Conservation (phyloP, 2,888 invertebrate species). For the Nowickia ferox region DNA sequence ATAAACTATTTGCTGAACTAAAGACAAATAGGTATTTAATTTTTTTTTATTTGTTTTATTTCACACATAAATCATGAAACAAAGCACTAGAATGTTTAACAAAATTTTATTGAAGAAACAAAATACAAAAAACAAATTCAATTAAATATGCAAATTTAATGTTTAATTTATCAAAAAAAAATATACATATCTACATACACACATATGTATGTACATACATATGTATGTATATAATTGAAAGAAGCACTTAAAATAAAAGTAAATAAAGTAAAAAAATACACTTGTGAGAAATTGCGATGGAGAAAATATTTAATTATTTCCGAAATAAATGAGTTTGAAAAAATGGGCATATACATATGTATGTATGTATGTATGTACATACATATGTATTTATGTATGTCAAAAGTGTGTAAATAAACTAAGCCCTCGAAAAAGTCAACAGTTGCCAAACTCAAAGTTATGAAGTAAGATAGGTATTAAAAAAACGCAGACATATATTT, state of each 20-base stretch:
- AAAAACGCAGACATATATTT: too few relatives aligned
- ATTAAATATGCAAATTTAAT: constrained; percentile 57
- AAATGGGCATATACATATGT: not conserved
- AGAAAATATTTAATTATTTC: not conserved
- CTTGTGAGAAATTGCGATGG: not conserved
- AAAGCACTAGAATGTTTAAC: not conserved
- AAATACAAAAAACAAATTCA: constrained; percentile 1
- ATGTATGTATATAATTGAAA: not conserved
- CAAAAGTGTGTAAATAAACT: too few relatives aligned
- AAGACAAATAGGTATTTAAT: not conserved
- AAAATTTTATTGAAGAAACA: not conserved
- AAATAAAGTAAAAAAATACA: constrained; percentile 19
- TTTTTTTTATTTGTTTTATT: constrained; percentile 1
- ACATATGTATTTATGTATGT: too few relatives aligned
- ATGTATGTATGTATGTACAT: not conserved
- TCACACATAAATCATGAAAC: constrained; percentile 25
- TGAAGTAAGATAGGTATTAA: too few relatives aligned
- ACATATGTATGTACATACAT: too few relatives aligned
- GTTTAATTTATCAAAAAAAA: constrained; percentile 2
- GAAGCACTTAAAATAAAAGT: constrained; percentile 48
- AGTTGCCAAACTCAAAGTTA: too few relatives aligned
- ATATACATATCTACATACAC: too few relatives aligned
- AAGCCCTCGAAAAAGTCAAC: too few relatives aligned
- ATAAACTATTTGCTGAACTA: constrained; percentile 16
- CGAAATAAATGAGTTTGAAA: not conserved